These are phyloP conservation scores for Temnothorax ravouxi DNA, from an alignment of 2,888 invertebrate genomes.

Conservation along the genomic window DNA sequence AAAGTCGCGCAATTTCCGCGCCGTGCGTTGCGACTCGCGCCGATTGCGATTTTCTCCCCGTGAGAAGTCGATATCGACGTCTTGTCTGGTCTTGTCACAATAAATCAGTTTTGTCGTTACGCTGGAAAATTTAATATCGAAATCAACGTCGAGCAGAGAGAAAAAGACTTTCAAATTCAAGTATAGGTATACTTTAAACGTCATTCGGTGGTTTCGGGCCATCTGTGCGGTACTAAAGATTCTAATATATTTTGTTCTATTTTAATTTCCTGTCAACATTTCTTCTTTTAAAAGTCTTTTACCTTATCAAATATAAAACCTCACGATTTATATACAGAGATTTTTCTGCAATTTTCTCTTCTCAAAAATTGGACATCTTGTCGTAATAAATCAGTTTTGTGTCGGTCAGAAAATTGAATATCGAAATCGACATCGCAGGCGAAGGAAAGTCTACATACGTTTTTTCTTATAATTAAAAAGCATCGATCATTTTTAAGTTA, in stretches of 20 bases:
- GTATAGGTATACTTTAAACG: neutral
- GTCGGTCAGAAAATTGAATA: constrained; percentile 36
- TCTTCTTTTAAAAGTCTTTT: neutral
- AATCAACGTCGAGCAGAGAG: constrained; percentile 22
- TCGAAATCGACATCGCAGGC: neutral
- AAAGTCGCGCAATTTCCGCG: constrained; percentile 51
- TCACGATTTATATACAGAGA: constrained; percentile 10
- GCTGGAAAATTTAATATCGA: constrained; percentile 47
- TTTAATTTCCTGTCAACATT: constrained; percentile 34
- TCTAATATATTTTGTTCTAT: constrained; percentile 10
- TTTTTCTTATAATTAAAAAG: constrained; percentile 12
- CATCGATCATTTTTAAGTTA: neutral
- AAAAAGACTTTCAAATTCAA: constrained; percentile 26
- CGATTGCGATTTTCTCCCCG: constrained; percentile 25
- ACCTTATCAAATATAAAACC: neutral
- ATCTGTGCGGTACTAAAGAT: neutral
- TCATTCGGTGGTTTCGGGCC: neutral
- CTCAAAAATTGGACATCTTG: constrained; percentile 15
- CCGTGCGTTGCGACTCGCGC: constrained; percentile 13
- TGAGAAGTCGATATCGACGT: constrained; percentile 44
- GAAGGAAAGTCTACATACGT: neutral
- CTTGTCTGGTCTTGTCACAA: constrained; percentile 43
- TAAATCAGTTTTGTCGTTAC: constrained; percentile 53
- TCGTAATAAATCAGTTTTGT: constrained; percentile 32
- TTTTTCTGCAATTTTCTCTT: constrained; percentile 16